These are phyloP conservation scores for Drosophila limbata DNA, from an alignment of 2,888 invertebrate genomes.

Conservation along the genomic window DNA sequence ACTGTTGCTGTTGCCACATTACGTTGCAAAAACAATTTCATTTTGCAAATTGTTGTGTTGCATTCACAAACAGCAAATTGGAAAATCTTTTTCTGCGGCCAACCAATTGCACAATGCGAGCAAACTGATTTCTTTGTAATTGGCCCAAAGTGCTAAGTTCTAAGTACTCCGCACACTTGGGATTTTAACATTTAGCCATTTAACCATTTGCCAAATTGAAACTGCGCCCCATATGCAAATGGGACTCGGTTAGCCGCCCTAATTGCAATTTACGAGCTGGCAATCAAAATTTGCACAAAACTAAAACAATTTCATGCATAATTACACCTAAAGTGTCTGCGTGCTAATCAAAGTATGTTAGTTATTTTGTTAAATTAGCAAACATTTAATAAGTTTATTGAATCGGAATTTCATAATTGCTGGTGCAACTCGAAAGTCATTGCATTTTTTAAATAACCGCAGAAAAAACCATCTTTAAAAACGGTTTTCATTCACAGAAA, in stretches of 20 bases:
- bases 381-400: neutral
- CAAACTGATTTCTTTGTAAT: constrained; percentile 64
- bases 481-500: no score
- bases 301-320: constrained; percentile 35
- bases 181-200: constrained; percentile 1
- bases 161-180: constrained; percentile 23
- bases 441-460: neutral
- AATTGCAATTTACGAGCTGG: constrained; percentile 56
- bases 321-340: constrained; percentile 18
- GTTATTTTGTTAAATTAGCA: constrained; percentile 2
- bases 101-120: constrained; percentile 21
- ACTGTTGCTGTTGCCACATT: constrained; percentile 20
- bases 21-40: constrained; percentile 65
- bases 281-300: constrained; percentile 40
- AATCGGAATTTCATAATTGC: neutral
- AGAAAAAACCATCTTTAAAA: neutral
- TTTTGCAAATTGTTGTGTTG: constrained; percentile 73
- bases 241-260: constrained; percentile 35
- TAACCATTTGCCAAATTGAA: constrained; percentile 55
- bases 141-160: constrained; percentile 36
- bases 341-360: constrained; percentile 3
- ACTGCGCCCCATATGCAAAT: constrained; percentile 54
- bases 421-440: neutral
- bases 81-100: constrained; percentile 57
- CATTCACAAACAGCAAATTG: constrained; percentile 34